Base-by-base conservation (phyloP, 2,113 vertebrate species). In the Halichoeres trimaculatus region DNA sequence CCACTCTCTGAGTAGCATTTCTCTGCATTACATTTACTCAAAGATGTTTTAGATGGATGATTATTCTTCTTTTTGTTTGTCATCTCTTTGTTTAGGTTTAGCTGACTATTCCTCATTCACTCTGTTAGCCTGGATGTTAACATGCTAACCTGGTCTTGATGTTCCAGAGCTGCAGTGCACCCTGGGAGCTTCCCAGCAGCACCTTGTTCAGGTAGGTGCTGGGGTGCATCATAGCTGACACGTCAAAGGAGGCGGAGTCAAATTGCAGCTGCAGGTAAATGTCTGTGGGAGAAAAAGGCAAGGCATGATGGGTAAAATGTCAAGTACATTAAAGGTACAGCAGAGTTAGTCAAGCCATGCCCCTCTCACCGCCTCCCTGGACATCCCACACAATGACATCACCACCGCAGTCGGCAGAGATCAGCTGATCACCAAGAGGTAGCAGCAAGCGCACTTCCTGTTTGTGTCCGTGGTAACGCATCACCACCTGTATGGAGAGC, bases 131-230 rank as follows among this genome's bases (percentile, higher is more conserved):
- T 34, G 38, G 12, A 56, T 5, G 34, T 30, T 58, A 19, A 58
- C 19, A 14, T 3, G 26, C 64, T 63, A 1, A 98, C 98, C 96
- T 98, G 88, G 97, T 96, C 91, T 96, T 98, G 79, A 99, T 72
- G 92, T 99, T 99, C 98, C 98, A 99, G 1, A 99, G 94, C 88
- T 99, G 98, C 80, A 99, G 86, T 74, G 92, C 86, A 80, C 98
- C 98, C 90, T 98, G 97, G 77, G 95, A 94, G 85, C 97, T 97
- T 10, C 97, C 98, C 73, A 99, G 91, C 54, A 99, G 94, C 86
- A 99, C 93, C 94, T 99, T 99, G 94, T 99, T 99, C 82, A 99
- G 89, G 88, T 98, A 99, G 23, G 97, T 97, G 91, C 96, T 97
- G 8, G 98, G 98, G 72, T 99, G 97, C 90, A 98, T 93, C 89